Evolutionary conservation across 2,888 invertebrate species (phyloP).

Genomic region (Celastrina argiolus): DNA sequence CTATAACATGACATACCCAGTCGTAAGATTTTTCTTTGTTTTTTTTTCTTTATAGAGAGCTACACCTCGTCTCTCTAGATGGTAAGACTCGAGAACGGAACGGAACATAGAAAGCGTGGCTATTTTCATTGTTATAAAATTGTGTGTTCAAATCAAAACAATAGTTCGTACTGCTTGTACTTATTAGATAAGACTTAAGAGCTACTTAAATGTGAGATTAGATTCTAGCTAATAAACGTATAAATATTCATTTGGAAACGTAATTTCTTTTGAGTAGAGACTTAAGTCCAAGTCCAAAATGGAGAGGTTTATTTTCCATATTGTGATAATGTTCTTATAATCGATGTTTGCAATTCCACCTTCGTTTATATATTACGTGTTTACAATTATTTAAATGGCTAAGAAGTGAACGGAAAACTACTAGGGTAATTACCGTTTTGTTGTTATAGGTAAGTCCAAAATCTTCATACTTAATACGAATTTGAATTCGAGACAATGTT

Average conservation of each 20-base stretch:
- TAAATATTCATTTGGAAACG: too few relatives aligned
- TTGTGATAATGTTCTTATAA: neutral
- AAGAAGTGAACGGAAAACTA: neutral
- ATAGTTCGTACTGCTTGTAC: neutral
- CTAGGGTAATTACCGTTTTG: neutral
- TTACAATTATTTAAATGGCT: conserved; percentile 10
- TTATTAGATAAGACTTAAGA: neutral
- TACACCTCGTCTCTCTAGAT: neutral
- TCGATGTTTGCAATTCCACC: neutral
- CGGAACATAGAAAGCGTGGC: conserved; percentile 8
- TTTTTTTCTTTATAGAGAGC: neutral
- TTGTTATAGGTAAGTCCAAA: conserved; percentile 3
- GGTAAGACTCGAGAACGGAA: too few relatives aligned
- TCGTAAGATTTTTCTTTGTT: neutral
- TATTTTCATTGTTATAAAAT: neutral
- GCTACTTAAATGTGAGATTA: neutral
- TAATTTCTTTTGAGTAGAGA: too few relatives aligned
- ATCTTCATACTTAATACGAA: neutral
- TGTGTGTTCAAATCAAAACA: neutral
- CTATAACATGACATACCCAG: neutral
- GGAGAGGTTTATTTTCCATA: neutral
- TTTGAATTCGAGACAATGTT: neutral
- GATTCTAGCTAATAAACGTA: neutral
- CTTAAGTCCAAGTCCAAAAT: neutral
- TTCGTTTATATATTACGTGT: neutral